Base-by-base conservation (phyloP, 2,888 invertebrate genomes). In the Chorisops tibialis region DNA sequence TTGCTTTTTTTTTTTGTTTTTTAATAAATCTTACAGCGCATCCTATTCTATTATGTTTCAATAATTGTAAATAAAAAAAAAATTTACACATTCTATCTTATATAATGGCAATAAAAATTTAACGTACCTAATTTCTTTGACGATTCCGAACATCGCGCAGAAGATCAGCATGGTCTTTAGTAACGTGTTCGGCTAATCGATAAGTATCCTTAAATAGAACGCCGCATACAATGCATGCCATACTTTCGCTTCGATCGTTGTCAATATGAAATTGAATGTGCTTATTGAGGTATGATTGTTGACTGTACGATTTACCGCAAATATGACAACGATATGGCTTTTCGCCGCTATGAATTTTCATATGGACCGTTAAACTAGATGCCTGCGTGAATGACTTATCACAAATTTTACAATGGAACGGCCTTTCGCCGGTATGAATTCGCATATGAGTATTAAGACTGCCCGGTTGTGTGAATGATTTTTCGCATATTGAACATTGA, bases 401-500 rank as follows among this genome's bases (percentile, higher is more conserved):
- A 67, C 78, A 78, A 4, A 74, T 66, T 66, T 76, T 76, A 66
- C 78, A 78, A 60, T 75, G 73, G 61, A 78, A 78, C 1, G 78
- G 78, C 60, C 76, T 75, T 61, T 77, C 77, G 4, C 65, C 78
- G 0, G 78, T 78, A 51, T 78, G 78, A 21, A 78, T 78, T 12
- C 78, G 71, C 76, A 78, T 77, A 65, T 78, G 78, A 6, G 77
- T 78, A 59, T 77, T 77, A 9, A 78, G 69, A 62, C 76, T 76
- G 45, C 78, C 78, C 0, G 78, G 76, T 65, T 78, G 78, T 0
- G 78, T 78, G 64, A 78, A 78, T n/a, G 76, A 75, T 48, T 77
- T 75, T 68, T 77, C 76, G 65, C 78, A 78, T 35, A 78, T 70
- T 19, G 76, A 76, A 63, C 78, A 78, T 47, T 76, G 75, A 58